Percentiles rank a stretch among this genome's conserved stretches.
phyloP scores from a whole-genome alignment of 2,113 vertebrate species.

The Chionomys nivalis region DNA sequence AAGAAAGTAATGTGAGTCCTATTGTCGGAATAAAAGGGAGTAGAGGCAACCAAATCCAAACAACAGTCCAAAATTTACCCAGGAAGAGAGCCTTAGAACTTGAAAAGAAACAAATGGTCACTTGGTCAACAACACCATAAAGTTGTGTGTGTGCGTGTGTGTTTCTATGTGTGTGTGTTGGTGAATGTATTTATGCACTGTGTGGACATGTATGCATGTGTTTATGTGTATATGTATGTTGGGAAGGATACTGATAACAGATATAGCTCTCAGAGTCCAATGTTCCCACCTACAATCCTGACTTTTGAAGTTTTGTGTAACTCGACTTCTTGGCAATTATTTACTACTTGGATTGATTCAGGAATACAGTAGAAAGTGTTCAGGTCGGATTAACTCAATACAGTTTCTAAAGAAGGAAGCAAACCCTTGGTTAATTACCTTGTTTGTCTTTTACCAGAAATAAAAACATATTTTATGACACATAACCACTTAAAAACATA shows the following conservation, averaged over 20 bases:
- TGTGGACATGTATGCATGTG: not conserved
- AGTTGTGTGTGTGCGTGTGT: not conserved
- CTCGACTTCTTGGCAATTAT: slow-evolving; percentile 41
- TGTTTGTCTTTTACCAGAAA: not conserved
- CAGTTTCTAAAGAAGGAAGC: slow-evolving; percentile 36
- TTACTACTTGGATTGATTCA: slow-evolving; percentile 29
- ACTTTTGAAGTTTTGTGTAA: not conserved
- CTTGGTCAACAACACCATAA: not conserved
- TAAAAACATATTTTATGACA: slow-evolving; percentile 44
- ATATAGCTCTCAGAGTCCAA: not conserved
- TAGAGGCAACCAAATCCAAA: not conserved
- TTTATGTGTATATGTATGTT: not conserved
- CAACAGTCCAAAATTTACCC: not conserved
- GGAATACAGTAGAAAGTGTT: not conserved
- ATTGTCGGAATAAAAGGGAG: not conserved
- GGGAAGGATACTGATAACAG: not conserved
- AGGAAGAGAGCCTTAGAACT: not conserved
- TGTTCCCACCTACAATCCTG: not conserved
- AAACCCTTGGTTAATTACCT: not conserved
- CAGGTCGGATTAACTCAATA: not conserved
- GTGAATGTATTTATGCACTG: not conserved
- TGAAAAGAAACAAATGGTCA: not conserved
- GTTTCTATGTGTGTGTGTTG: not conserved
- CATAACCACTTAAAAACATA: slow-evolving; percentile 1
- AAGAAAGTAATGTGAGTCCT: not conserved